Evolutionary conservation across 2,888 invertebrate species (phyloP).

Genomic region (Physocephala rufipes): DNA sequence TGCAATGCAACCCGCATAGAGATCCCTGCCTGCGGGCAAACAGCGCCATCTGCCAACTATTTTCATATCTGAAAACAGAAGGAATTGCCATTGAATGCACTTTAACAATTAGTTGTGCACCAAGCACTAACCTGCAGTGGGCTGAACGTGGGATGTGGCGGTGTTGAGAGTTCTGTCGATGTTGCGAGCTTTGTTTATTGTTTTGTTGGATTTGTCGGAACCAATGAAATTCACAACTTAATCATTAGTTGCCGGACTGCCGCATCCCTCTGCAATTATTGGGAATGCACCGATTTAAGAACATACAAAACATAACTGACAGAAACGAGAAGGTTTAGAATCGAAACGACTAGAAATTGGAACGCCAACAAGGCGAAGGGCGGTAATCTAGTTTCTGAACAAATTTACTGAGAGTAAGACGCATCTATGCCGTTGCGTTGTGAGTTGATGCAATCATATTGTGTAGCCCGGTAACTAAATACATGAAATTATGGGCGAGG

Average conservation of each 20-base stretch:
- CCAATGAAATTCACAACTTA: not conserved
- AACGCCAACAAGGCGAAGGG: no score
- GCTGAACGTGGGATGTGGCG: no score
- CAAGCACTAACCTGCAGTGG: not conserved
- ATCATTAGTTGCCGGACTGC: not conserved
- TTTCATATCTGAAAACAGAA: not conserved
- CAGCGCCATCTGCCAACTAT: not conserved
- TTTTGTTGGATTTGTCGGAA: not conserved
- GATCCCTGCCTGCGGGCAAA: not conserved
- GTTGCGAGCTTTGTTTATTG: not conserved
- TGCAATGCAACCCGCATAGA: not conserved
- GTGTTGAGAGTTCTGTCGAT: not conserved
- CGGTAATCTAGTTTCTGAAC: no score
- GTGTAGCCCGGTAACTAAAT: no score
- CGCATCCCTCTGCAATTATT: not conserved
- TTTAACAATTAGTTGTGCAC: not conserved
- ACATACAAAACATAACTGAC: no score
- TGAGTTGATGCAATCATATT: no score
- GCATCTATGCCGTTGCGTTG: no score
- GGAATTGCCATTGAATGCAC: not conserved
- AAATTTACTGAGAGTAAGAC: no score
- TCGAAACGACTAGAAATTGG: no score
- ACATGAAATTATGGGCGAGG: no score
- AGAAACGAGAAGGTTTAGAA: no score
- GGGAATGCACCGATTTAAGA: not conserved